A percentile compares a stretch with the other conserved stretches of the same genome.
Conservation (phyloP, 1,140 invertebrate species). For the Acromyrmex heyeri region DNA sequence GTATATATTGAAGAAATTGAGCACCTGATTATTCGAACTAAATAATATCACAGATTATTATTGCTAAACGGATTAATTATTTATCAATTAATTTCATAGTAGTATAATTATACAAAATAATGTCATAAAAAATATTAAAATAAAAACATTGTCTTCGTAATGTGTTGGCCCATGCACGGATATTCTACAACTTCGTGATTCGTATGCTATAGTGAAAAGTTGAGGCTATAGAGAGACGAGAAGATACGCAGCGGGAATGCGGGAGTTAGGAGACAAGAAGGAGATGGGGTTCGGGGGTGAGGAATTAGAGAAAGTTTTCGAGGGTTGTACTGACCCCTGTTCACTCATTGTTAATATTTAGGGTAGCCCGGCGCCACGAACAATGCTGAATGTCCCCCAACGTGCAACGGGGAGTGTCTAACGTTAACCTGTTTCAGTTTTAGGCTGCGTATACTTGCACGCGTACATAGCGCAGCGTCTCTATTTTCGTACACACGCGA, state of each 20-base stretch:
- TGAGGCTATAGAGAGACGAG: neutral
- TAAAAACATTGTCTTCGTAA: neutral
- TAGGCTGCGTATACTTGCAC: constrained; percentile 57
- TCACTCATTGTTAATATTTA: constrained; percentile 85
- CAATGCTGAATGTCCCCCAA: constrained; percentile 79
- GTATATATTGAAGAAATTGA: neutral
- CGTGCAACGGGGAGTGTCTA: constrained; percentile 74
- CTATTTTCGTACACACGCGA: constrained; percentile 32
- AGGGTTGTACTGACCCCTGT: constrained; percentile 83
- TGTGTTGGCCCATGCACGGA: constrained; percentile 23
- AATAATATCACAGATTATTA: neutral
- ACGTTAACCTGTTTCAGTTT: constrained; percentile 83
- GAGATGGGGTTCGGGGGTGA: constrained; percentile 36
- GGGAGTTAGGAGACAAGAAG: constrained; percentile 16
- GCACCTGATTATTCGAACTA: neutral
- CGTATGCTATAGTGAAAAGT: constrained; percentile 6
- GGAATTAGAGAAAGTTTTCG: constrained; percentile 73
- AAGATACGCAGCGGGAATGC: constrained; percentile 31
- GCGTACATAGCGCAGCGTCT: neutral
- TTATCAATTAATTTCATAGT: neutral
- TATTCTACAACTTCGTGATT: constrained; percentile 36
- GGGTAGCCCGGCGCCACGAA: constrained; percentile 82
- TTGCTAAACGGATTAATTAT: constrained; percentile 9
- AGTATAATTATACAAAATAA: neutral
- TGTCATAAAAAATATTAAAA: neutral